A percentile compares a stretch with the other conserved stretches of the same genome.
Conservation (phyloP, 2,888 invertebrate species). For the Lobophora halterata region DNA sequence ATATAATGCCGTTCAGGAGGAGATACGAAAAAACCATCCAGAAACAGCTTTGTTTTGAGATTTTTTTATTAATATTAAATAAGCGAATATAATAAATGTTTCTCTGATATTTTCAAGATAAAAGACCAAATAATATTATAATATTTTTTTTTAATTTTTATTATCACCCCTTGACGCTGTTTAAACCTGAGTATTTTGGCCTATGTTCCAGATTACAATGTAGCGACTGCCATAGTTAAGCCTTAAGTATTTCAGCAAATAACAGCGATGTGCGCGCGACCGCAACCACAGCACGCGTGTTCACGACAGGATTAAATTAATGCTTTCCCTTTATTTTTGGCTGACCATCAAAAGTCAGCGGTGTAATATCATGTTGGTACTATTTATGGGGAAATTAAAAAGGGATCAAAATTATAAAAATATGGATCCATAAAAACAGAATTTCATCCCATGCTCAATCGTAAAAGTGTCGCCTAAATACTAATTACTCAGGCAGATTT, state of each 20-base stretch:
- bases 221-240: no score
- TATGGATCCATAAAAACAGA: constrained; percentile 13
- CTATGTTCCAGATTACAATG: no score
- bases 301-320: constrained; percentile 27
- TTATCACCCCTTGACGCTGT: no score
- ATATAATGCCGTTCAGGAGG: no score
- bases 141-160: no score
- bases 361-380: constrained; percentile 23
- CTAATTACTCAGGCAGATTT: constrained; percentile 13
- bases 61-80: no score
- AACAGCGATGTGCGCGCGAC: constrained; percentile 16
- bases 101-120: no score
- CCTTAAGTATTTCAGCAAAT: constrained; percentile 18
- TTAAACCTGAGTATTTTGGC: no score
- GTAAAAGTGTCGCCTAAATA: constrained; percentile 20
- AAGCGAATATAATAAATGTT: no score
- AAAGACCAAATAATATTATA: no score
- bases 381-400: constrained; percentile 17
- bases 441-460: constrained; percentile 15
- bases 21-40: no score
- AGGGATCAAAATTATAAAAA: constrained; percentile 8
- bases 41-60: no score
- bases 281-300: constrained; percentile 26
- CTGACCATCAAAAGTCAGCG: constrained; percentile 29
- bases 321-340: constrained; percentile 28